Conservation (phyloP, 2,888 invertebrate genomes). For the Dryocosmus kuriphilus region DNA sequence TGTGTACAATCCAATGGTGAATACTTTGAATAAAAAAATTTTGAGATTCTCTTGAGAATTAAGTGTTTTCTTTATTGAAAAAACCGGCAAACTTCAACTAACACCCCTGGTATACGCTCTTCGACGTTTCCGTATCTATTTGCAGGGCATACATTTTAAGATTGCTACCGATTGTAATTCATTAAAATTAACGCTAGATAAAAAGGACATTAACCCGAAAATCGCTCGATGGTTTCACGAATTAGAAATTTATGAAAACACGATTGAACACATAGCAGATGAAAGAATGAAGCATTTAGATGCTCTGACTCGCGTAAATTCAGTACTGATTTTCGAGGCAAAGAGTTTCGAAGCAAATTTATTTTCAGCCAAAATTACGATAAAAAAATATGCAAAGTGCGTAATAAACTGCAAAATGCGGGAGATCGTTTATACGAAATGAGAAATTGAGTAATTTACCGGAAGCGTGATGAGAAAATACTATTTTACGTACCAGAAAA, state of each 20-base stretch:
- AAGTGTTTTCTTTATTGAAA: no score
- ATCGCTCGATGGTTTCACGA: no score
- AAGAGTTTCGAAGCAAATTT: constrained; percentile 21
- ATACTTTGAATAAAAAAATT: no score
- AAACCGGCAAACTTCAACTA: no score
- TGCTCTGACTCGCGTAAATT: constrained; percentile 52
- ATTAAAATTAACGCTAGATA: no score
- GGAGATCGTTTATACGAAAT: constrained; percentile 33
- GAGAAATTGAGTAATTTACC: constrained; percentile 15
- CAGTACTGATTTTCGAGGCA: background rate
- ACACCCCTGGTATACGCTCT: constrained; percentile 54
- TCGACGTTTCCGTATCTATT: constrained; percentile 59
- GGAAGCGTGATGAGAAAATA: constrained; percentile 30
- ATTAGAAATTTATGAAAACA: no score
- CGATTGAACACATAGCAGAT: no score
- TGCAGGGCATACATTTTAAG: background rate
- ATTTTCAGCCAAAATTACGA: constrained; percentile 10
- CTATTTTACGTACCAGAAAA: constrained; percentile 51
- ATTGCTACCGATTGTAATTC: no score
- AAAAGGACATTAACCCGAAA: no score
- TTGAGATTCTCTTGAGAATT: no score
- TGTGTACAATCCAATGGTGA: no score
- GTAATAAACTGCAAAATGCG: background rate
- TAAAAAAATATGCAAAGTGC: background rate
- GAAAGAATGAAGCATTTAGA: constrained; percentile 60